phyloP scores from a whole-genome alignment of 2,888 invertebrate genomes.

The Eledone cirrhosa region DNA sequence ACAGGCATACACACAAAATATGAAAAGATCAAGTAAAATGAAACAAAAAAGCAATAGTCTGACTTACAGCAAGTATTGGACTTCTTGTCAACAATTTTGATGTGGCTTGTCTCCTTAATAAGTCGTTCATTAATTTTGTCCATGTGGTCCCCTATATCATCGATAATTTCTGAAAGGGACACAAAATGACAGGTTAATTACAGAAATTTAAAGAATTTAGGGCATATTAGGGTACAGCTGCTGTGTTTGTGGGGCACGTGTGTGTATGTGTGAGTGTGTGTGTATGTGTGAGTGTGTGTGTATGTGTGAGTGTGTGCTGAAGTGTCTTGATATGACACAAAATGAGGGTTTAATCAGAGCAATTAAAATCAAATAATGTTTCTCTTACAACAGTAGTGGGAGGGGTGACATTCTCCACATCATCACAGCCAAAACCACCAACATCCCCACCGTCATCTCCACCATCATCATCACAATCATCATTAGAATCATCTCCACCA shows the following conservation, averaged over 20 bases:
- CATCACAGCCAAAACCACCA: too few species aligned
- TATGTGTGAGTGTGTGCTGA: not conserved
- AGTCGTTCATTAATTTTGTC: conserved; percentile 78
- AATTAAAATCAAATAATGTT: too few species aligned
- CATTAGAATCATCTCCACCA: too few species aligned
- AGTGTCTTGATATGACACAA: not conserved
- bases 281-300: not conserved
- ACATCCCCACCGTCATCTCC: too few species aligned
- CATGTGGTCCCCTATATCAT: conserved; percentile 78
- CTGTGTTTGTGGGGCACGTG: too few species aligned
- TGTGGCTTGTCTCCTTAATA: conserved; percentile 75
- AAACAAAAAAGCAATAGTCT: not conserved
- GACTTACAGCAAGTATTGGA: conserved; percentile 77
- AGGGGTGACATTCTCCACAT: too few species aligned
- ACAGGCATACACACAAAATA: not conserved
- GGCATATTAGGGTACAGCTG: not conserved
- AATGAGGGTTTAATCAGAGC: too few species aligned
- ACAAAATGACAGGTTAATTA: not conserved
- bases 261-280: too few species aligned
- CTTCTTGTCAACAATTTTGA: conserved; percentile 74
- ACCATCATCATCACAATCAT: too few species aligned
- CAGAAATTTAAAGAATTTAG: not conserved
- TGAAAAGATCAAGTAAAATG: not conserved
- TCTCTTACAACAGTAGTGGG: too few species aligned
- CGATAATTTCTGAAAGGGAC: conserved; percentile 54